Conservation (phyloP, 2,888 invertebrate genomes). For the Nomada lathburiana region DNA sequence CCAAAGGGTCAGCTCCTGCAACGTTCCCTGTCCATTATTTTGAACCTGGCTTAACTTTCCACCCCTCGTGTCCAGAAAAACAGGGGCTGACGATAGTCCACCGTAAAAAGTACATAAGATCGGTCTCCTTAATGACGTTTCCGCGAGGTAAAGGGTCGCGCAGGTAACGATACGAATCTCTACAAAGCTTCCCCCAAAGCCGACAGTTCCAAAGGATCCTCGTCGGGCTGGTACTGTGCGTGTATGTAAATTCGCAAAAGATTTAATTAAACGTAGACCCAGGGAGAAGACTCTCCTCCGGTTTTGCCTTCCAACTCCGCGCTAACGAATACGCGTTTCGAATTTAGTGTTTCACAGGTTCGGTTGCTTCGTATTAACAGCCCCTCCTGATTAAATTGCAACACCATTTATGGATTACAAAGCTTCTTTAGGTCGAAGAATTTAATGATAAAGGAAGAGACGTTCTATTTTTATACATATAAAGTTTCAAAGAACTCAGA, state of each 20-base stretch:
- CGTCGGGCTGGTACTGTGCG: conserved; percentile 67
- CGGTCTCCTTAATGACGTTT: conserved; percentile 53
- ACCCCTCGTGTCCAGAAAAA: conserved; percentile 8
- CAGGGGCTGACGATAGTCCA: conserved; percentile 30
- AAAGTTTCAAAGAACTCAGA: no score
- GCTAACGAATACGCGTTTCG: conserved; percentile 57
- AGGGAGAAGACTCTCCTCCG: conserved; percentile 63
- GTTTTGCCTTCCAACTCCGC: conserved; percentile 19
- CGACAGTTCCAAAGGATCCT: conserved; percentile 77
- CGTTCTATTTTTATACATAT: neutral
- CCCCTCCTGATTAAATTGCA: conserved; percentile 40
- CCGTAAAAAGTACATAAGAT: conserved; percentile 53
- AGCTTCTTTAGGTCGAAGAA: neutral
- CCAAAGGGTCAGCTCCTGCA: conserved; percentile 35
- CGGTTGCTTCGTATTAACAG: conserved; percentile 39
- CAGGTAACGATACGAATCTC: conserved; percentile 77
- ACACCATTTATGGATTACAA: conserved; percentile 4
- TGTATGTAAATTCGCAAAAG: conserved; percentile 82
- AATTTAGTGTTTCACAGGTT: conserved; percentile 50
- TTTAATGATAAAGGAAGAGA: neutral
- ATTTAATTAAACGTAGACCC: conserved; percentile 82
- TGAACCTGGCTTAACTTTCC: conserved; percentile 15
- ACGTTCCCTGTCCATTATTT: conserved; percentile 6
- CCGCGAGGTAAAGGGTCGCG: conserved; percentile 43
- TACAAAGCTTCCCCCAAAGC: conserved; percentile 73